Base-by-base conservation (phyloP, 2,888 invertebrate species). In the Urechis unicinctus region DNA sequence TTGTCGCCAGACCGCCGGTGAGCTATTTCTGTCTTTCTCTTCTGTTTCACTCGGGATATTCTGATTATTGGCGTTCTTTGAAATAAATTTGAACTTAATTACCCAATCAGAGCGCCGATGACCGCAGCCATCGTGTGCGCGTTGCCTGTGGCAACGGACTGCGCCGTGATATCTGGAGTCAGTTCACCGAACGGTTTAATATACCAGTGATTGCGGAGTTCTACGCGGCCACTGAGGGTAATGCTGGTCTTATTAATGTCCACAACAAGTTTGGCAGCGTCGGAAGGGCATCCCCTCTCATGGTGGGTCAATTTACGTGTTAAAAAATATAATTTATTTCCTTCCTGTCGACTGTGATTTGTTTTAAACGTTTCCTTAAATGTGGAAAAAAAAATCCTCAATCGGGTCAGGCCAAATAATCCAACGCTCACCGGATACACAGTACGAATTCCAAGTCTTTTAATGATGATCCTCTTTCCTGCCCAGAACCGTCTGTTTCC, bases 181-280 rank as follows among this genome's bases (percentile, higher is more conserved):
- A 90, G 64, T 95, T 96, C 71, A 83, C 89, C 1, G 83, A 86
- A 36, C 84, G 96, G 46, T 96, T 94, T 71, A 85, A 86, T 54
- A 89, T 96, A 60, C 81, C 85, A 22, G 80, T 83, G 59, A 88
- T 96, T 4, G 85, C 87, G 0, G 96, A 96, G 78, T 91, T 96
- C 79, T 96, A 96, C 73, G 95, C 94, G 1, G 91, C 94, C 1
- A 95, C 95, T 0, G 96, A 96, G 81, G 93, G 94, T 65, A 96
- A 96, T 71, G 89, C 93, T n/a, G 94, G 93, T 72, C 90, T 96
- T 52, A 90, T 90, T 17, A 97, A 97, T 74, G 84, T 88, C 13
- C 89, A 92, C 72, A 92, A 91, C 70, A 91, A 65, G 53, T 45
- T 63, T 28, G 74, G 74, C 3, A 55, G 64, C 6, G 66, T 69